Evolutionary conservation across 2,797 vertebrate species (phyloP).

Genomic region (Liparis tanakae): DNA sequence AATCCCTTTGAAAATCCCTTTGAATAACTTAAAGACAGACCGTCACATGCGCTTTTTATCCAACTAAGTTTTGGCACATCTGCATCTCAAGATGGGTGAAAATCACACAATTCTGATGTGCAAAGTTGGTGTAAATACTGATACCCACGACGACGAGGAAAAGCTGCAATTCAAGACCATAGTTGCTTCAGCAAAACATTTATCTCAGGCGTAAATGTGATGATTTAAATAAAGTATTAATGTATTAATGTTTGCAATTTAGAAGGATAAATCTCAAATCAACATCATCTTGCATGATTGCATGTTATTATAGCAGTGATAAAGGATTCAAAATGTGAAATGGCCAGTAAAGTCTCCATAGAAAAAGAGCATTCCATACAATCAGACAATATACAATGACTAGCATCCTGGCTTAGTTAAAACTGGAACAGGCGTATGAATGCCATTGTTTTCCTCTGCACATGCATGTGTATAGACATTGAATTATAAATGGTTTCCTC

Average conservation of each 20-base stretch:
- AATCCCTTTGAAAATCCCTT: constrained; percentile 57
- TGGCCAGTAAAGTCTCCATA: background rate
- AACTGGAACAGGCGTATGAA: constrained; percentile 41
- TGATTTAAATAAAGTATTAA: background rate
- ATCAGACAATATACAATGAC: constrained; percentile 23
- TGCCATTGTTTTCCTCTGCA: constrained; percentile 45
- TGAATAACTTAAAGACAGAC: constrained; percentile 55
- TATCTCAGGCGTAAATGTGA: background rate
- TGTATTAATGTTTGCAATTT: background rate
- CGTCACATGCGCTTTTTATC: constrained; percentile 46
- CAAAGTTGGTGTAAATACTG: constrained; percentile 17
- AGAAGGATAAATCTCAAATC: background rate
- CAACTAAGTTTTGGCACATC: constrained; percentile 48
- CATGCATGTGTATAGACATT: constrained; percentile 53
- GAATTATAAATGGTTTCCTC: constrained; percentile 51
- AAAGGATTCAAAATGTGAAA: constrained; percentile 16
- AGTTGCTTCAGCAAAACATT: background rate
- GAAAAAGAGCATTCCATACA: constrained; percentile 34
- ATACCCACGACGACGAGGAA: background rate
- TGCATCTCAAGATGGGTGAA: constrained; percentile 48
- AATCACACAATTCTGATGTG: constrained; percentile 23
- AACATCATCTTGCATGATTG: background rate
- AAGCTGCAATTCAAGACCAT: constrained; percentile 15
- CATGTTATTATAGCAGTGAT: background rate
- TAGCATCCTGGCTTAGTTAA: constrained; percentile 35